Evolutionary conservation across 2,113 vertebrate genomes (phyloP).

Genomic region (Rhipidura dahli): DNA sequence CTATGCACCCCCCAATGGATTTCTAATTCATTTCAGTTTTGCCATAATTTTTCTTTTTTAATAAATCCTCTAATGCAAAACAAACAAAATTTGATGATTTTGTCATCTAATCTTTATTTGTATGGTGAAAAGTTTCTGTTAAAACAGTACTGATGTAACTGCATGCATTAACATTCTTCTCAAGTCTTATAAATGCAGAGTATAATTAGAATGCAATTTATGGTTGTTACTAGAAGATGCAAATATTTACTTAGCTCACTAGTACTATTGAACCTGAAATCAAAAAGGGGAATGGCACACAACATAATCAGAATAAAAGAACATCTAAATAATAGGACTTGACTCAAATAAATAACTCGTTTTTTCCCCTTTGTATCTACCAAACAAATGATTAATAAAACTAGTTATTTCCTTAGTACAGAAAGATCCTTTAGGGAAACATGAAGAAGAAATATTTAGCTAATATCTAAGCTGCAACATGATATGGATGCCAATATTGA

Average conservation of each 20-base stretch:
- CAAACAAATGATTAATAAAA: not conserved
- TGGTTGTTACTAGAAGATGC: not conserved
- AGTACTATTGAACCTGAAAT: not conserved
- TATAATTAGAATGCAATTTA: not conserved
- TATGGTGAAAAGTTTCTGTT: not conserved
- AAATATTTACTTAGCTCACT: constrained; percentile 6
- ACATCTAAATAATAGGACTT: not conserved
- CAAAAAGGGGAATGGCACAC: not conserved
- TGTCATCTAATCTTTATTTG: not conserved
- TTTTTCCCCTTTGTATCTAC: not conserved
- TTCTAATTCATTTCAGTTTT: not conserved
- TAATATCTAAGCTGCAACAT: not conserved
- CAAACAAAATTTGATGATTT: not conserved
- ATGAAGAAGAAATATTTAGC: not conserved
- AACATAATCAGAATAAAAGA: not conserved
- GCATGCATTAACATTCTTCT: not conserved
- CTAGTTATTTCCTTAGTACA: not conserved
- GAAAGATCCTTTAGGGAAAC: not conserved
- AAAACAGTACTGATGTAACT: not conserved
- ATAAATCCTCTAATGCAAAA: not conserved
- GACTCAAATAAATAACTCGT: not conserved
- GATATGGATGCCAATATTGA: not conserved
- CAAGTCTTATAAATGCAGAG: not conserved
- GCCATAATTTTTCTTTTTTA: no score
- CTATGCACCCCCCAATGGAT: not conserved